Percentiles rank a stretch among this genome's conserved stretches.
Evolutionary conservation across 2,888 invertebrate genomes (phyloP).

Genomic region (Leptopterna dolabrata): DNA sequence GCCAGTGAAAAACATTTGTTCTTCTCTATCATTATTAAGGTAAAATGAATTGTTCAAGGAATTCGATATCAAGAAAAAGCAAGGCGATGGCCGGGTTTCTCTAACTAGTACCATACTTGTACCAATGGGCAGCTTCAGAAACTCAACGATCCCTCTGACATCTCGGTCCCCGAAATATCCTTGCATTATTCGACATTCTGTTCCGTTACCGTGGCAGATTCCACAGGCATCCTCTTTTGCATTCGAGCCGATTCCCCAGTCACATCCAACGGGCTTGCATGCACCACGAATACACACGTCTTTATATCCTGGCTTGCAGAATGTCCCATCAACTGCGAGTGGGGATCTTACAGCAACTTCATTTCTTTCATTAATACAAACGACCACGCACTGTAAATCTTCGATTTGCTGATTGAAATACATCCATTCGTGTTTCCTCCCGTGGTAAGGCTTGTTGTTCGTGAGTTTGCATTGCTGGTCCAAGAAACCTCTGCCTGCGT

Average conservation of each 20-base stretch:
- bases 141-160: slow-evolving; percentile 19
- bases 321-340: slow-evolving; percentile 58
- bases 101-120: slow-evolving; percentile 58
- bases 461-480: slow-evolving; percentile 75
- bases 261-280: slow-evolving; percentile 72
- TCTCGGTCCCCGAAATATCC: slow-evolving; percentile 69
- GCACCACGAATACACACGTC: slow-evolving; percentile 59
- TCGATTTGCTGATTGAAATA: slow-evolving; percentile 33
- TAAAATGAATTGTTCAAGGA: slow-evolving; percentile 54
- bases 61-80: slow-evolving; percentile 53
- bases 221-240: slow-evolving; percentile 77
- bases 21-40: slow-evolving; percentile 54
- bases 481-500: slow-evolving; percentile 77
- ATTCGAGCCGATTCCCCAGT: slow-evolving; percentile 74
- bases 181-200: slow-evolving; percentile 73
- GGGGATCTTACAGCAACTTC: slow-evolving; percentile 58
- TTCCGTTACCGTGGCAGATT: slow-evolving; percentile 77
- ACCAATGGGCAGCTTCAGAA: slow-evolving; percentile 56
- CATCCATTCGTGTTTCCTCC: slow-evolving; percentile 44
- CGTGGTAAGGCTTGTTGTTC: slow-evolving; percentile 1
- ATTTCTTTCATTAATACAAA: slow-evolving; percentile 58
- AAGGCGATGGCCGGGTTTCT: slow-evolving; percentile 55
- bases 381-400: slow-evolving; percentile 58
- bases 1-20: slow-evolving; percentile 47
- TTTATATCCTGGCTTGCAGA: slow-evolving; percentile 58